Evolutionary conservation across 2,113 vertebrate genomes (phyloP).

Genomic region (Acanthisitta chloris): DNA sequence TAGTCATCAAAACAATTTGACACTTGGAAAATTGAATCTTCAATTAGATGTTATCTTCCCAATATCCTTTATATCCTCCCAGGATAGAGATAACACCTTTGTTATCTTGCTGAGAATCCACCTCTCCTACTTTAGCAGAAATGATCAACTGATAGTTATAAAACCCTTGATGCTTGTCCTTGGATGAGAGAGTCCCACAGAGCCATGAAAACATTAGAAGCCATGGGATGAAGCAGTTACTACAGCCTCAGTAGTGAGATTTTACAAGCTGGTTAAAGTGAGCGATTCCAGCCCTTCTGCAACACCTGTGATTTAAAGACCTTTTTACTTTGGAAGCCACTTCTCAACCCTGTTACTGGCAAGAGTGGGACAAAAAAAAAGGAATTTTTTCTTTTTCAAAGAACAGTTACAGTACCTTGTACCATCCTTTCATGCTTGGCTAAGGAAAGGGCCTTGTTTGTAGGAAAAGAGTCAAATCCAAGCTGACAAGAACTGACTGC

Average conservation of each 20-base stretch:
- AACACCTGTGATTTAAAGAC: constrained; percentile 54
- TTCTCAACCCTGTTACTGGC: neutral
- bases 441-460: neutral
- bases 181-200: constrained; percentile 63
- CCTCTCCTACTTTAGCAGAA: constrained; percentile 79
- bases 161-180: constrained; percentile 79
- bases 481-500: neutral
- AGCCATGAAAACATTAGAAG: constrained; percentile 62
- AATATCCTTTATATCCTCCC: constrained; percentile 80
- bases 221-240: constrained; percentile 27
- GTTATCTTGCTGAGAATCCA: constrained; percentile 81
- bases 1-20: constrained; percentile 77
- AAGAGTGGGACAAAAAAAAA: neutral
- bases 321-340: constrained; percentile 11
- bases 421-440: neutral
- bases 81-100: constrained; percentile 77
- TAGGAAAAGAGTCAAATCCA: neutral
- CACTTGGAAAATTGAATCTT: constrained; percentile 71
- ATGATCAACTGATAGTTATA: constrained; percentile 85
- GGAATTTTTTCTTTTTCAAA: neutral
- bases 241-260: constrained; percentile 10
- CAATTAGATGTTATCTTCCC: constrained; percentile 77
- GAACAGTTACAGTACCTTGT: neutral
- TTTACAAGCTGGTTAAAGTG: constrained; percentile 72
- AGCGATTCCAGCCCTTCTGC: constrained; percentile 46